phyloP scores from a whole-genome alignment of 2,797 vertebrate species.

The Hipposideros larvatus region DNA sequence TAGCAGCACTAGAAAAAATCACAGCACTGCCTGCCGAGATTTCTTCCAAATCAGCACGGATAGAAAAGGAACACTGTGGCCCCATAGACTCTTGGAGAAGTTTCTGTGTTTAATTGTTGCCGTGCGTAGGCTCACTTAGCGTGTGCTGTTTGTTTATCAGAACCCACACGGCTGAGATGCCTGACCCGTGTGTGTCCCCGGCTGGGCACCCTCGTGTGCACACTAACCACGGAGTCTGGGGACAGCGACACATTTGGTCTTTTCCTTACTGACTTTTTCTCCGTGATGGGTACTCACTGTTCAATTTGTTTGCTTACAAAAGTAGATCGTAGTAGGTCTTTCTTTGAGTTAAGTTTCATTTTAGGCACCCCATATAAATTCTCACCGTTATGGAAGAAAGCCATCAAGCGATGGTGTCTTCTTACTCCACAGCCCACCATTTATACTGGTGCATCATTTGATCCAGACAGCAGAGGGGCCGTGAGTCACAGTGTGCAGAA shows the following conservation, averaged over 20 bases:
- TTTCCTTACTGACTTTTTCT: neutral
- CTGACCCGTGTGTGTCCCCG: too few relatives aligned
- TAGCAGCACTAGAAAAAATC: neutral
- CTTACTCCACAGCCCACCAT: neutral
- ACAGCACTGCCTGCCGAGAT: neutral
- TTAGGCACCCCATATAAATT: constrained; percentile 1
- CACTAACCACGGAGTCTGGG: too few relatives aligned
- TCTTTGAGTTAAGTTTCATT: constrained; percentile 19
- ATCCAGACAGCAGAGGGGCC: neutral
- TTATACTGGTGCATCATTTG: neutral
- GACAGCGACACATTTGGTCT: neutral
- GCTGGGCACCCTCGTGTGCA: too few relatives aligned
- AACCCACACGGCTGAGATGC: neutral
- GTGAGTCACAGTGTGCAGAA: neutral
- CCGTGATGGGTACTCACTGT: neutral
- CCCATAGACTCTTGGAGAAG: neutral
- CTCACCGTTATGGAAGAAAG: neutral
- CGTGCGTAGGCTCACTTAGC: neutral
- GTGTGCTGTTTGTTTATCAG: neutral
- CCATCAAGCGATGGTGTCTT: neutral
- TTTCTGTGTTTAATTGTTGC: neutral
- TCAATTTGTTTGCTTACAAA: constrained; percentile 52
- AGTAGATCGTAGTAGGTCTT: neutral
- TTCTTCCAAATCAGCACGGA: neutral
- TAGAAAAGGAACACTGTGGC: constrained; percentile 5